Evolutionary conservation across 2,113 vertebrate species (phyloP).

Genomic region (Lanius ludovicianus): DNA sequence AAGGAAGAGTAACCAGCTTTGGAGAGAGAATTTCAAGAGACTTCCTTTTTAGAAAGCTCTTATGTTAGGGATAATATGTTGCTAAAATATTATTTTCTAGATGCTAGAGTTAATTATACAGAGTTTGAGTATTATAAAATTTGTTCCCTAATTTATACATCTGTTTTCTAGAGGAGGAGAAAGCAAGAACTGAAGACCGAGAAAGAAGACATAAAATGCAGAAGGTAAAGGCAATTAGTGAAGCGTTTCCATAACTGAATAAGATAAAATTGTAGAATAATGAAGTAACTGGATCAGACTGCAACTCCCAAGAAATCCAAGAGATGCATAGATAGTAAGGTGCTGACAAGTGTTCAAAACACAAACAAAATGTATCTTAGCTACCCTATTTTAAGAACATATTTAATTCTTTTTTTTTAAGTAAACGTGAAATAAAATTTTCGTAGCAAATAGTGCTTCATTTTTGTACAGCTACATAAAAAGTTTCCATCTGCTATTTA

Average conservation of each 20-base stretch:
- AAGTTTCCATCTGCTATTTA: neutral
- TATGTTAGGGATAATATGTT: neutral
- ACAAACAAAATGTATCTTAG: neutral
- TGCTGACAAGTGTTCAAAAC: neutral
- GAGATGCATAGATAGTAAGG: neutral
- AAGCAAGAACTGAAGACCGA: conserved; percentile 48
- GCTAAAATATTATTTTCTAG: neutral
- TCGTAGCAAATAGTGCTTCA: neutral
- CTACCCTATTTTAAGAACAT: neutral
- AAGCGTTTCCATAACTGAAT: neutral
- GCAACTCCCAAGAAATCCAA: neutral
- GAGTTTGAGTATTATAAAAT: neutral
- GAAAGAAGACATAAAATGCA: conserved; percentile 68
- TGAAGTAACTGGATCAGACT: neutral
- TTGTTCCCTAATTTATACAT: neutral
- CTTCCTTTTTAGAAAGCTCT: neutral
- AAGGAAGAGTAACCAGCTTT: neutral
- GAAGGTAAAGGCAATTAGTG: conserved; percentile 50
- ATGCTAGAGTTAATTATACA: neutral
- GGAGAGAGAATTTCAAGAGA: neutral
- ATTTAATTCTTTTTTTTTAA: neutral
- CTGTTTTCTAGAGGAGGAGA: conserved; percentile 55
- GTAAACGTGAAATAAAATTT: neutral
- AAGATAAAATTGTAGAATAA: neutral
- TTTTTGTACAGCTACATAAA: neutral